Base-by-base conservation (phyloP, 2,888 invertebrate species). In the Nesidiocoris tenuis region DNA sequence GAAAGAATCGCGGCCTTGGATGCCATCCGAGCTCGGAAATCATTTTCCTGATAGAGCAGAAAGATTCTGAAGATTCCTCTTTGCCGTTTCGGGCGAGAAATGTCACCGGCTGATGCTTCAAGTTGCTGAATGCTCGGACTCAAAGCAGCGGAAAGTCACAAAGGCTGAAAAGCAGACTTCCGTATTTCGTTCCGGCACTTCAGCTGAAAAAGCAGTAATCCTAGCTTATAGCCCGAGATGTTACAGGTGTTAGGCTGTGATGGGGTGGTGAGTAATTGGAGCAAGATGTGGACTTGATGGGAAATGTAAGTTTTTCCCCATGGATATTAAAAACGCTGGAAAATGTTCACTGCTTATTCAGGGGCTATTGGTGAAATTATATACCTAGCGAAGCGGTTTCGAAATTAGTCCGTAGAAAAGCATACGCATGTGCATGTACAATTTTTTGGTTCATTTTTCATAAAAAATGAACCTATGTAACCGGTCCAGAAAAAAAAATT, bases 1-100 rank as follows among this genome's bases (percentile, higher is more conserved):
- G 39, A 39, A 39, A 57, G 39, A 70, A 70, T 70, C 70, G 57
- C 57, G 59, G 70, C 61, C 54, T 59, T 24, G 61, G 24, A 61
- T 9, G 59, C 3, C 59, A 59, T 19, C 59, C 39, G 18, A 59
- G 59, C 3, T 59, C 17, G n/a, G 39, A 39, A 39, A 39, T 39
- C 39, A 39, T 39, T 39, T 39, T 39, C 39, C 39, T 39, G 39
- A 39, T 39, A 39, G 39, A 39, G 39, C 39, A 39, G 39, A 39
- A 39, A 12, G 12, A n/a, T n/a, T n/a, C n/a, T n/a, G n/a, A 12
- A 39, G 39, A 39, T 39, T 39, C 39, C 39, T 39, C n/a, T n/a
- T n/a, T n/a, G n/a, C n/a, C n/a, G n/a, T 39, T 39, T 12, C 5
- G 39, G 39, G 39, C 5, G 39, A 39, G 12, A 39, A 39, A 39